phyloP scores from a whole-genome alignment of 1,140 invertebrate genomes.

The Aphelinus atriplicis region DNA sequence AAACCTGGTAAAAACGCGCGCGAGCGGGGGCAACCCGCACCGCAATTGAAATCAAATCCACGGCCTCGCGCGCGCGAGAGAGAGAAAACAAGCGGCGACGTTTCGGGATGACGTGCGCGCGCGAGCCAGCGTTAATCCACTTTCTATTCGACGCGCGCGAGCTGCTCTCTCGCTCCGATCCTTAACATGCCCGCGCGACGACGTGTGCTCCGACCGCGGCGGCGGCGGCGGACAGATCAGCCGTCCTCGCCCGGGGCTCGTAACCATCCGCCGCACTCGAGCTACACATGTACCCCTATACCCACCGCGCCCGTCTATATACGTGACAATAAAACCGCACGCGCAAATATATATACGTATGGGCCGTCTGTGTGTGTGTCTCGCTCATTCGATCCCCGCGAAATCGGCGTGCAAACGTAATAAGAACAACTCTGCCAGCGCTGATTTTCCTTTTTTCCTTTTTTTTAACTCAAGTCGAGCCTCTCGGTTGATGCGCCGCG shows the following conservation, averaged over 20 bases:
- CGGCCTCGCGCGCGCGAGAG: neutral
- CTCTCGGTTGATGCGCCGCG: too few relatives aligned
- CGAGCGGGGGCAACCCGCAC: slow-evolving; percentile 19
- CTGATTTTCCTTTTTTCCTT: too few relatives aligned
- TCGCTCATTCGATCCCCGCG: too few relatives aligned
- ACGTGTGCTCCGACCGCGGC: slow-evolving; percentile 3
- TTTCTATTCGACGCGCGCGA: slow-evolving; percentile 16
- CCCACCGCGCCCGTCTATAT: neutral
- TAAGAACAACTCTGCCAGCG: too few relatives aligned
- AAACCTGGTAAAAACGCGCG: neutral
- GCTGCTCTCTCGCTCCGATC: neutral
- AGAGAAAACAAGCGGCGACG: too few relatives aligned
- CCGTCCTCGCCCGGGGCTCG: too few relatives aligned
- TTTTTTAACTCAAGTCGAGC: too few relatives aligned
- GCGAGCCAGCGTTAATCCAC: slow-evolving; percentile 3
- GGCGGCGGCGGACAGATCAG: neutral
- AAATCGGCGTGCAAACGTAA: too few relatives aligned
- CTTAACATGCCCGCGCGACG: neutral
- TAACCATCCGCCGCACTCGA: too few relatives aligned
- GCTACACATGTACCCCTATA: too few relatives aligned
- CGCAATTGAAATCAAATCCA: slow-evolving; percentile 18
- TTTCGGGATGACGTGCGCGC: too few relatives aligned
- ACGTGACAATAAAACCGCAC: slow-evolving; percentile 15
- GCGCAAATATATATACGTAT: neutral
- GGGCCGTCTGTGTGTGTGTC: too few relatives aligned